Conservation (phyloP, 1,140 invertebrate genomes). For the Pantala flavescens region DNA sequence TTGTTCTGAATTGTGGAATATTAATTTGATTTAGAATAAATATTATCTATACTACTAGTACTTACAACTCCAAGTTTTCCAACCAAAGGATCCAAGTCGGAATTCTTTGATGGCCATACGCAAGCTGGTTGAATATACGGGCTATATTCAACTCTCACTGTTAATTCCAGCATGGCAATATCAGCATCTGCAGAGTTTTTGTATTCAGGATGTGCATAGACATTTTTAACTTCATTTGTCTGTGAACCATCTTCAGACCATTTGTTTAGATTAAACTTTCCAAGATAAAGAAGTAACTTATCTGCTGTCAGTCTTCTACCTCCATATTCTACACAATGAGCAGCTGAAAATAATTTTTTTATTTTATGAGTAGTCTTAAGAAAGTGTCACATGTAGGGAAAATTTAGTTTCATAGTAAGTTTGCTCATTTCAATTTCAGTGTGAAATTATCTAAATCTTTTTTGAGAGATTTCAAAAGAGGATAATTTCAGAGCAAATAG, state of each 20-base stretch:
- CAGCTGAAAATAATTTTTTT: constrained; percentile 25
- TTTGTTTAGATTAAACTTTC: constrained; percentile 33
- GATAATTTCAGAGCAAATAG: too few species aligned
- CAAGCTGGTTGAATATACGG: neutral
- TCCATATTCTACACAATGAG: constrained; percentile 28
- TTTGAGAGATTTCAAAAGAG: too few species aligned
- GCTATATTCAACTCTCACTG: neutral
- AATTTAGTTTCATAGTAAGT: too few species aligned
- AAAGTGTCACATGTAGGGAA: too few species aligned
- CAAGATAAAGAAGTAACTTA: constrained; percentile 37
- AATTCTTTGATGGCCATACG: neutral
- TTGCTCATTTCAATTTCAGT: too few species aligned
- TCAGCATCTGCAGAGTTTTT: neutral
- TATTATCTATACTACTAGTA: too few species aligned
- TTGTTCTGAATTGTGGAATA: too few species aligned
- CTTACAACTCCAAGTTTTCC: neutral
- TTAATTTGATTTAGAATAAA: too few species aligned
- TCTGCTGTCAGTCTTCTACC: constrained; percentile 22
- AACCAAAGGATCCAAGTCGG: constrained; percentile 22
- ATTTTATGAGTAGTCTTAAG: too few species aligned
- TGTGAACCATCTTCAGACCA: neutral
- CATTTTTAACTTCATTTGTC: neutral
- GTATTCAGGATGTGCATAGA: neutral
- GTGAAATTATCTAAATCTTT: too few species aligned
- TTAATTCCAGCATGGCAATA: neutral